Evolutionary conservation across 2,797 vertebrate genomes (phyloP).

Genomic region (Megaceryle alcyon): DNA sequence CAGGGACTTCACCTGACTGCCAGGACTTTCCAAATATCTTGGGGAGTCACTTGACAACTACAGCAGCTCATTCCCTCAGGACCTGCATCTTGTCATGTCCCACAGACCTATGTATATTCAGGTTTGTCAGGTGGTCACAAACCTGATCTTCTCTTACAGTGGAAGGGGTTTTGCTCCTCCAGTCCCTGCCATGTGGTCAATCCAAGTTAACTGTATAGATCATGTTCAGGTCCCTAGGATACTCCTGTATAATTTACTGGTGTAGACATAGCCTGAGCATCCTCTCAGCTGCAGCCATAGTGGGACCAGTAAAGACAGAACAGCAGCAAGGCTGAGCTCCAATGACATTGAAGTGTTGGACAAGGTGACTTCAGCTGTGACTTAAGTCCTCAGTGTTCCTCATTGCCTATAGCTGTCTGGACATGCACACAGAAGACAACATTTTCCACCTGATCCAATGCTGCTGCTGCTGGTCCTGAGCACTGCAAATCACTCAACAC

Average conservation of each 20-base stretch:
- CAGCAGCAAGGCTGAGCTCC: not conserved
- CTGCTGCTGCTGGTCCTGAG: not conserved
- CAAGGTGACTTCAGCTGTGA: not conserved
- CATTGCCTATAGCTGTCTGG: not conserved
- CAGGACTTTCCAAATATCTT: not conserved
- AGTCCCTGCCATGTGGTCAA: not conserved
- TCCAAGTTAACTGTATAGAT: not conserved
- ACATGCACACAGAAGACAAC: not conserved
- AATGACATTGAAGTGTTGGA: not conserved
- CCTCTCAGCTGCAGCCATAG: not conserved
- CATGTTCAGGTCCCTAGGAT: not conserved
- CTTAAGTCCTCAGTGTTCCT: not conserved
- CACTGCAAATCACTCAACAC: not conserved
- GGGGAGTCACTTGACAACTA: not conserved
- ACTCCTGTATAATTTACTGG: not conserved
- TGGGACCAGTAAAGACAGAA: not conserved
- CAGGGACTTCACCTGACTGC: not conserved
- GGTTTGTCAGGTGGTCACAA: not conserved
- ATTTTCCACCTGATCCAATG: not conserved
- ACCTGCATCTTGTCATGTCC: not conserved
- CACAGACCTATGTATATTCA: fast-evolving
- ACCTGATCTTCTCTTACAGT: not conserved
- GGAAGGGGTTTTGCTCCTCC: not conserved
- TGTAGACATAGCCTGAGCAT: not conserved
- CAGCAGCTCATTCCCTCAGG: not conserved